These are phyloP conservation scores for Cydia fagiglandana DNA, from an alignment of 1,140 invertebrate species.

Conservation along the genomic window DNA sequence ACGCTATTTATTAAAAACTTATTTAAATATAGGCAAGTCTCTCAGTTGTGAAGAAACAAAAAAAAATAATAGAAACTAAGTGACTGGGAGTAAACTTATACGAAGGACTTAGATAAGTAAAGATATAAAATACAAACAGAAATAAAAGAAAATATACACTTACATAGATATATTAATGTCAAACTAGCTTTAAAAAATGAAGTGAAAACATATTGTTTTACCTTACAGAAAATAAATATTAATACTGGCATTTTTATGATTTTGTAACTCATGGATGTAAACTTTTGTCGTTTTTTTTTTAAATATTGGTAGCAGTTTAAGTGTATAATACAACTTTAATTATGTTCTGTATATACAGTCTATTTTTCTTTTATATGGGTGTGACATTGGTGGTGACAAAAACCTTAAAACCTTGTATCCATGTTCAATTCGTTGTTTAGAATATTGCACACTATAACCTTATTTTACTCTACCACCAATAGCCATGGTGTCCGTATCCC, in stretches of 20 bases:
- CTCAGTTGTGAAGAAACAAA: neutral
- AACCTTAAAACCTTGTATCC: conserved; percentile 5
- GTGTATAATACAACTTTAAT: too few species aligned
- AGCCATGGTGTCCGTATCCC: conserved; percentile 51
- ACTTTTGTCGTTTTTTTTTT: neutral
- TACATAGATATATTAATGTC: neutral
- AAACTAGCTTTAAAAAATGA: neutral
- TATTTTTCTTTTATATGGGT: neutral
- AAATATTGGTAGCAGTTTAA: too few species aligned
- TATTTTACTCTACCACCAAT: conserved; percentile 56
- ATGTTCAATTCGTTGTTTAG: neutral
- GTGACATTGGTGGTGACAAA: neutral
- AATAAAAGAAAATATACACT: neutral
- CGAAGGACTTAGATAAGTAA: conserved; percentile 2
- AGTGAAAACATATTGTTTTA: neutral
- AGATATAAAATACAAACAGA: neutral
- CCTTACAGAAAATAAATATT: conserved; percentile 5
- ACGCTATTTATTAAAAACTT: neutral
- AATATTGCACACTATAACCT: neutral
- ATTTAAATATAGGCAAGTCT: conserved; percentile 1
- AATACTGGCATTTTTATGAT: neutral
- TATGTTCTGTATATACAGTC: too few species aligned
- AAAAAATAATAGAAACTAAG: neutral
- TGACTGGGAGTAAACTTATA: neutral
- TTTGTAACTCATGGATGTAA: neutral